Evolutionary conservation across 2,113 vertebrate genomes (phyloP).

Genomic region (Etheostoma spectabile): DNA sequence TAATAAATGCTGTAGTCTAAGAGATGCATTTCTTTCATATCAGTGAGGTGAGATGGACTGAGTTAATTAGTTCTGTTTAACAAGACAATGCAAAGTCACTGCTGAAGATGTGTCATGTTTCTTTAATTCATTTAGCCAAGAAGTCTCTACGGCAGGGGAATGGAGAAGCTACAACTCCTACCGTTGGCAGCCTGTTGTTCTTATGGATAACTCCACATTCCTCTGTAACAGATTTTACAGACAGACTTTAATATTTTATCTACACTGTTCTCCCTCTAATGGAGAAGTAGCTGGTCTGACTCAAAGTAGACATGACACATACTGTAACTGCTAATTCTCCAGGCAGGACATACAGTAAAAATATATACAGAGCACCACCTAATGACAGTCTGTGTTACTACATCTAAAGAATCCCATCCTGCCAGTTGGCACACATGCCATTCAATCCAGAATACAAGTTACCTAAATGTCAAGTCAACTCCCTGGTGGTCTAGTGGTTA

Average conservation of each 20-base stretch:
- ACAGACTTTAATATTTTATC: not conserved
- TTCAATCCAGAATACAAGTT: too few species aligned
- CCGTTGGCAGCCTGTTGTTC: too few species aligned
- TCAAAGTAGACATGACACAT: not conserved
- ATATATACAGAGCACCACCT: not conserved
- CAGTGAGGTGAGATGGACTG: not conserved
- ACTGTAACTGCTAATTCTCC: not conserved
- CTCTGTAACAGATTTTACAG: not conserved
- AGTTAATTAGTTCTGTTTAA: not conserved
- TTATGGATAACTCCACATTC: not conserved
- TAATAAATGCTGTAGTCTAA: not conserved
- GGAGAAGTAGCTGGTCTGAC: not conserved
- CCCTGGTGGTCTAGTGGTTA: constrained; percentile 73
- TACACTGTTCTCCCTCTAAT: not conserved
- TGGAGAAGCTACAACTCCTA: not conserved
- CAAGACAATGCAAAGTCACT: not conserved
- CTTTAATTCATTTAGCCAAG: not conserved
- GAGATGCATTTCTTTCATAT: not conserved
- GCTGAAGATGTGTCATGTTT: not conserved
- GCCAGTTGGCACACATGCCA: not conserved
- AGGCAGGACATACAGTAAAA: not conserved
- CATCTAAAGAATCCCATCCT: not conserved
- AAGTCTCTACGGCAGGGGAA: not conserved
- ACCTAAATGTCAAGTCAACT: not conserved
- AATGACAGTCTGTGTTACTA: not conserved